Evolutionary conservation across 2,797 vertebrate species (phyloP), one percentile per base, ranked within the genome.

Genomic region (Huso huso): DNA sequence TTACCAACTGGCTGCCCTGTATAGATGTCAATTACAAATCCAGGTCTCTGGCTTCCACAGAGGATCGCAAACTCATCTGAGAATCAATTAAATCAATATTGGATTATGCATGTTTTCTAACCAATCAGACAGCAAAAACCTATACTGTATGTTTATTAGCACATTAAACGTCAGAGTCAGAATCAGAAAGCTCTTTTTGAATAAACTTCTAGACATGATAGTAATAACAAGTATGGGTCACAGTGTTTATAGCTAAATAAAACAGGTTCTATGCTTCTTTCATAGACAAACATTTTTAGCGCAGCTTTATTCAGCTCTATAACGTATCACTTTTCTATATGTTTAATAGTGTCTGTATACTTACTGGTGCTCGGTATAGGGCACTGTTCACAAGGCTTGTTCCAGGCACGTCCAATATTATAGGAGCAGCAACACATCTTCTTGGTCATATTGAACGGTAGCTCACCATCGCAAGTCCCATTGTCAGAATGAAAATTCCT

Each of bases 341-440:
- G 2, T 37, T 37, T 37, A 37, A 37, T 37, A 37, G 23, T 37
- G 23, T 3, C 23, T 37, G 23, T 37, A 8, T 63, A 76, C 82
- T 49, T 81, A 99, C 95, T 89, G 57, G 94, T 99, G 82, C 92
- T 95, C 0, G 95, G 95, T 53, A 94, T 82, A 13, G 97, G 97
- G 77, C 97, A 99, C 75, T 89, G 91, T 50, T 99, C 95, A 74
- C 97, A 99, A 8, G 97, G 97, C 61, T 92, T 95, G 52, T 99
- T 94, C 97, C 97, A 99, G 0, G 95, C 96, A 58, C 89, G 87
- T 9, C 96, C 97, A 1, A 99, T 96, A 84, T 99, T 99, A 81
- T 99, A 99, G 63, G 97, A 95, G 76, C 97, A 99, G 77, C 97
- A 99, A 77, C 97, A 99, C 94, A 97, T 94, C 85, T 98, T 99